These are phyloP conservation scores for Lepas anatifera DNA, from an alignment of 2,888 invertebrate genomes.

Conservation along the genomic window DNA sequence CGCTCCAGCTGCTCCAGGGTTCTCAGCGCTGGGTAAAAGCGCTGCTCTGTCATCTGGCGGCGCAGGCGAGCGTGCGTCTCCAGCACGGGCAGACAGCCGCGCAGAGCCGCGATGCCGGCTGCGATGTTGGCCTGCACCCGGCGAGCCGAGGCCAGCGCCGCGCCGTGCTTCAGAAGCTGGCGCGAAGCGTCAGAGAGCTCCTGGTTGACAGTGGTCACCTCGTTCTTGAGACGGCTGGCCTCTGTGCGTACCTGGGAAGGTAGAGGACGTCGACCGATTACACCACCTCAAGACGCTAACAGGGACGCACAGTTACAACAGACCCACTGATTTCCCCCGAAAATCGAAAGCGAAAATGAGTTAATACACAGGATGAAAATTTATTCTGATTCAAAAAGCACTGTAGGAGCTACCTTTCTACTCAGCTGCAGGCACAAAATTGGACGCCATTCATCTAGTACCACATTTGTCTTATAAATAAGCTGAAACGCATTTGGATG, in stretches of 20 bases:
- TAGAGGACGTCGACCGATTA: too few species aligned
- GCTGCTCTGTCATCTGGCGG: conserved; percentile 81
- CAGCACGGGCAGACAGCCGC: conserved; percentile 84
- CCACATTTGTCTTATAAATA: too few species aligned
- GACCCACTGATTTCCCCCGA: too few species aligned
- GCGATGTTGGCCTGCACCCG: conserved; percentile 89
- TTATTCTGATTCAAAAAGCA: too few species aligned
- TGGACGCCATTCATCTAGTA: too few species aligned
- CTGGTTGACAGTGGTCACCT: conserved; percentile 39
- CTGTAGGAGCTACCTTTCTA: too few species aligned
- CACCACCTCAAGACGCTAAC: too few species aligned
- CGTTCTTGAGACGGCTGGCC: conserved; percentile 41
- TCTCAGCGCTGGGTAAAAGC: conserved; percentile 95
- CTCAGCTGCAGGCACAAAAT: too few species aligned
- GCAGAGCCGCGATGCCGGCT: conserved; percentile 82
- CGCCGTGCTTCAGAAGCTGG: conserved; percentile 59
- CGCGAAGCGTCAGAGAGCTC: conserved; percentile 38
- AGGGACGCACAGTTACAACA: too few species aligned
- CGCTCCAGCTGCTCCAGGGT: conserved; percentile 92
- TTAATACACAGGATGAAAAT: too few species aligned
- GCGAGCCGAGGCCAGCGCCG: conserved; percentile 73
- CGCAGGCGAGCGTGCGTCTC: conserved; percentile 91
- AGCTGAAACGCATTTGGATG: too few species aligned
- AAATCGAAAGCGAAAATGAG: too few species aligned
- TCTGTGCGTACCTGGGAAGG: conserved; percentile 85